phyloP scores from a whole-genome alignment of 2,797 vertebrate species.

The Neosilurus hyrtlii region DNA sequence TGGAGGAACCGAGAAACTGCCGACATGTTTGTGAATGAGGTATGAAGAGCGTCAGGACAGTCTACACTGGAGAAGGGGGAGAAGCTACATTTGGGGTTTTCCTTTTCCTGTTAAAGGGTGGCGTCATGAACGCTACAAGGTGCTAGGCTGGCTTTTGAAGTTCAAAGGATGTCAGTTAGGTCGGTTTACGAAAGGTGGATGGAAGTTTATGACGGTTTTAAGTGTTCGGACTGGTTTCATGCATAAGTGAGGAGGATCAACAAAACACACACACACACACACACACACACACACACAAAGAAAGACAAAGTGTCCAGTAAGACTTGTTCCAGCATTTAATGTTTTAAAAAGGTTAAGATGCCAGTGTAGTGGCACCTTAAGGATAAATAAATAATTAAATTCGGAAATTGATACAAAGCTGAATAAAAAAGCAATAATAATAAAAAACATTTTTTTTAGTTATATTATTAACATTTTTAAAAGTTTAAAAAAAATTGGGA shows the following conservation, averaged over 20 bases:
- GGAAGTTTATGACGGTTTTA: conserved; percentile 35
- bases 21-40: conserved; percentile 55
- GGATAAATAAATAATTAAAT: not conserved
- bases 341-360: not conserved
- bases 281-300: conserved; percentile 1
- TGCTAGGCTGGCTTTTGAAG: conserved; percentile 70
- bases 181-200: conserved; percentile 66
- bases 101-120: conserved; percentile 54
- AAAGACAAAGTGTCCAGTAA: not conserved
- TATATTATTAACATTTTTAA: too few species aligned
- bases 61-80: conserved; percentile 23
- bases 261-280: conserved; percentile 12
- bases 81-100: conserved; percentile 47
- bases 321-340: not conserved
- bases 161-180: conserved; percentile 71
- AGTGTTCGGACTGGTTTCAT: conserved; percentile 2
- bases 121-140: conserved; percentile 55
- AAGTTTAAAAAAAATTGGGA: too few species aligned
- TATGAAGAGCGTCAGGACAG: conserved; percentile 37
- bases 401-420: not conserved
- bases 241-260: not conserved
- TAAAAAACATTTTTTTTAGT: too few species aligned
- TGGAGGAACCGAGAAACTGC: conserved; percentile 39
- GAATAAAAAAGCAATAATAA: not conserved
- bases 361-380: too few species aligned